Conservation (phyloP, 2,797 vertebrate species). For the Spatula versicolor region DNA sequence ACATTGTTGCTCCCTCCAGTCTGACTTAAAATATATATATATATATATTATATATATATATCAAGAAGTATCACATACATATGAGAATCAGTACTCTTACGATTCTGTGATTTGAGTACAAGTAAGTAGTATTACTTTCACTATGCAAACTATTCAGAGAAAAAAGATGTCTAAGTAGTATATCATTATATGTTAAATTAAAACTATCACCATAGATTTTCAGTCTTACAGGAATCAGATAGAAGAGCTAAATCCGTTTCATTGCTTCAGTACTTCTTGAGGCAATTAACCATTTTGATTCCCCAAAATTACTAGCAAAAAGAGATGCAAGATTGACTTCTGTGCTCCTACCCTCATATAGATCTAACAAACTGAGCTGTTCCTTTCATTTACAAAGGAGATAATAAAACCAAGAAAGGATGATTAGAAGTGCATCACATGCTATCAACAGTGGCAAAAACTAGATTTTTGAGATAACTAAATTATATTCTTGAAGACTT, state of each 20-base stretch:
- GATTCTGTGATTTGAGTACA: neutral
- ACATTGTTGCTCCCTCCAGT: neutral
- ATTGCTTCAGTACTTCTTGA: neutral
- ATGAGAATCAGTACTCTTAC: neutral
- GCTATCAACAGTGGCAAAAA: neutral
- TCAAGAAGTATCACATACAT: neutral
- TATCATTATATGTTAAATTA: neutral
- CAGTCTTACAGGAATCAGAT: neutral
- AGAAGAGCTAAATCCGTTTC: neutral
- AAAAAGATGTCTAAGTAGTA: neutral
- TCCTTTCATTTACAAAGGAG: neutral
- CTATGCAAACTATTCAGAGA: neutral
- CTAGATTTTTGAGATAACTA: neutral
- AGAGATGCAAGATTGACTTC: neutral
- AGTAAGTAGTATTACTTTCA: neutral
- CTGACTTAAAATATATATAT: too few relatives aligned
- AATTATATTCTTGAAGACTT: neutral
- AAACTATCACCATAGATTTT: neutral
- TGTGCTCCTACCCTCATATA: neutral
- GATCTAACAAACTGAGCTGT: neutral
- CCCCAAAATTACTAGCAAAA: neutral
- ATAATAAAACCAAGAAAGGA: neutral
- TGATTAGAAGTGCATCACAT: neutral
- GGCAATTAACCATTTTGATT: neutral
- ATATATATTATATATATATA: too few relatives aligned